These are phyloP conservation scores for Tiphia femorata DNA, from an alignment of 2,888 invertebrate genomes.

Conservation along the genomic window DNA sequence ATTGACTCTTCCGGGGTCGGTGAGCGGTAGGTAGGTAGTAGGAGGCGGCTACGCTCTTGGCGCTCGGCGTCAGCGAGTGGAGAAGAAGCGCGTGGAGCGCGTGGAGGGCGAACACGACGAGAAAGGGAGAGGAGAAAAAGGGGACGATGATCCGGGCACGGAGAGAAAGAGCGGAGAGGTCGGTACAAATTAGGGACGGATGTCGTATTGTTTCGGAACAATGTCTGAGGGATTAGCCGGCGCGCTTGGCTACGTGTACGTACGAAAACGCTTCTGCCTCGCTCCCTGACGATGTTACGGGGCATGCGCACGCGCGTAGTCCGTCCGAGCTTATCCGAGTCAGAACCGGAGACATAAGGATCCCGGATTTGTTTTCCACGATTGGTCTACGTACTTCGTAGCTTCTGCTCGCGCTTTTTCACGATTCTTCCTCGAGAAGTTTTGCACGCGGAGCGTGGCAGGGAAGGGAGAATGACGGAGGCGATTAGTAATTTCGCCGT, in stretches of 20 bases:
- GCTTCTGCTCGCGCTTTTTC: too few relatives aligned
- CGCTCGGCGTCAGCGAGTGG: not conserved
- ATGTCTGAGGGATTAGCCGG: conserved; percentile 57
- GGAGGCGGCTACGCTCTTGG: conserved; percentile 11
- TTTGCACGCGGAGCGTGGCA: not conserved
- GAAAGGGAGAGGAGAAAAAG: not conserved
- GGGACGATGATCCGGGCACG: not conserved
- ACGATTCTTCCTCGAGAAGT: not conserved
- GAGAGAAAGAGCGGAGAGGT: conserved; percentile 20
- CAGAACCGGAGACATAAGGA: conserved; percentile 17
- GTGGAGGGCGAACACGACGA: not conserved
- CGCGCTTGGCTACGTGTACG: conserved; percentile 23
- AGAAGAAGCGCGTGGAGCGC: not conserved
- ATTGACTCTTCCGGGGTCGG: conserved; percentile 45
- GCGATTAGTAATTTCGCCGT: conserved; percentile 33
- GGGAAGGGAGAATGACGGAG: not conserved
- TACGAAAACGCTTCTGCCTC: conserved; percentile 5
- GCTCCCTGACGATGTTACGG: not conserved
- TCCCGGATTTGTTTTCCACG: not conserved
- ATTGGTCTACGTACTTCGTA: too few relatives aligned
- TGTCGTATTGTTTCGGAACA: conserved; percentile 56
- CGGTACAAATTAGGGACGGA: conserved; percentile 49
- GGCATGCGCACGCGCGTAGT: too few relatives aligned
- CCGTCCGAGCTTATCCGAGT: conserved; percentile 36
- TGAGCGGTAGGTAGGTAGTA: conserved; percentile 4